Base-by-base conservation (phyloP, 1,140 invertebrate species). In the Aphidius gifuensis region DNA sequence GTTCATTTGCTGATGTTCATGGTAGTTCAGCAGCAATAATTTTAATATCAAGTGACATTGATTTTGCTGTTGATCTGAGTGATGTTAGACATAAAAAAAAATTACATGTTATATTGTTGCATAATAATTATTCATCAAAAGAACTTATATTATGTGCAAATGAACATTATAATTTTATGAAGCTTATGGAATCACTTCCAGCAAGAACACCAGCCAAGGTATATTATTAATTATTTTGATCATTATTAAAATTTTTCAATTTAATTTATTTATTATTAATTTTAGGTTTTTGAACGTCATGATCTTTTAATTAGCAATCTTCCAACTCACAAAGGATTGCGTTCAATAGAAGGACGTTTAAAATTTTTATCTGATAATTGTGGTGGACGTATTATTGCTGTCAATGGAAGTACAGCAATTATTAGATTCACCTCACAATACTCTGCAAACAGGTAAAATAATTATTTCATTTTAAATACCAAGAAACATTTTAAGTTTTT, bases 41-140 rank as follows among this genome's bases (percentile, higher is more conserved):
- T 69, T 83, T 94, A 68, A 92, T 96, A 74, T 92, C 92, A 43
- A 89, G 88, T 62, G 93, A 96, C 84, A 87, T 94, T 63, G 93
- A 94, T 82, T 96, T 94, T 84, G 90, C 92, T 38, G 85, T 88
- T 64, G 92, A 94, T 77, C 81, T 96, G 23, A 90, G 88, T 78
- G 92, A 94, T 80, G 83, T 96, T 72, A 83, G 90, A 73, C 88
- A 94, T 81, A 87, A 89, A 69, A 91, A 91, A 80, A 91, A 90
- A 75, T 87, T 92, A 76, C 84, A 89, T 76, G 87, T 93, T 54
- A 92, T 93, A 79, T 81, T 94, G 71, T 79, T 94, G 46, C 92
- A 94, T 79, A 88, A 88, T 72, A 82, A 84, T 68, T 87, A 88
- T 68, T 87, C 88, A 42, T 88, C 90, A 44, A 85, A 90, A 68